phyloP scores from a whole-genome alignment of 2,888 invertebrate species.

The Hypomecis atomaria region DNA sequence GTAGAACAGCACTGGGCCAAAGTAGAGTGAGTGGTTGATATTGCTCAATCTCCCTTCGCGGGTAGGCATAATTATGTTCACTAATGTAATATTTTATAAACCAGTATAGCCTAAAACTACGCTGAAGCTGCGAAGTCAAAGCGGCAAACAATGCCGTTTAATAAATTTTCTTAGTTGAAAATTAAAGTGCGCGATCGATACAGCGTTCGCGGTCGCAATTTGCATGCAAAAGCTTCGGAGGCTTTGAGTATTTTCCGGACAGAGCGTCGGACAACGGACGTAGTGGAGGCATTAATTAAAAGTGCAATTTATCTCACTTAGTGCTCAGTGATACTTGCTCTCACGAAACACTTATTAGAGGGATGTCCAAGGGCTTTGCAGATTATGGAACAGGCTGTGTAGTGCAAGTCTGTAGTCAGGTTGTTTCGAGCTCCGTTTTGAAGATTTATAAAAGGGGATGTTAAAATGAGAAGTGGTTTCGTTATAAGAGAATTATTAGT shows the following conservation, averaged over 20 bases:
- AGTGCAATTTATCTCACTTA: constrained; percentile 66
- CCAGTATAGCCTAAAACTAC: no score
- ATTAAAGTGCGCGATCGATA: constrained; percentile 49
- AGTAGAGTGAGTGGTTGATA: no score
- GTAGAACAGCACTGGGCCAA: no score
- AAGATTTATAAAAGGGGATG: no score
- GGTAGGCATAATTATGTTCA: no score
- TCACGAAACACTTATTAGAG: constrained; percentile 45
- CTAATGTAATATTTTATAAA: no score
- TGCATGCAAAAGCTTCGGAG: constrained; percentile 59
- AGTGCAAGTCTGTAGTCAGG: no score
- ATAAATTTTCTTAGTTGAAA: constrained; percentile 44
- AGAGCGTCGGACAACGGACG: constrained; percentile 45
- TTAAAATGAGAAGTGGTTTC: no score
- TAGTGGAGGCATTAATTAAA: constrained; percentile 61
- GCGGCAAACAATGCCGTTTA: neutral
- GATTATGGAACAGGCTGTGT: constrained; percentile 2
- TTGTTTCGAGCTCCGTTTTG: no score
- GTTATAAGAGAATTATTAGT: no score
- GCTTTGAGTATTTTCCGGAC: constrained; percentile 53
- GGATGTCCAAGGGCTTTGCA: constrained; percentile 27
- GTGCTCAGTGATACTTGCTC: constrained; percentile 43
- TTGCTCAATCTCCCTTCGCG: no score
- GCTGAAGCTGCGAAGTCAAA: no score
- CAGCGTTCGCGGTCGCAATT: constrained; percentile 53